Conservation (phyloP, 1,140 invertebrate genomes). For the Samia ricini region DNA sequence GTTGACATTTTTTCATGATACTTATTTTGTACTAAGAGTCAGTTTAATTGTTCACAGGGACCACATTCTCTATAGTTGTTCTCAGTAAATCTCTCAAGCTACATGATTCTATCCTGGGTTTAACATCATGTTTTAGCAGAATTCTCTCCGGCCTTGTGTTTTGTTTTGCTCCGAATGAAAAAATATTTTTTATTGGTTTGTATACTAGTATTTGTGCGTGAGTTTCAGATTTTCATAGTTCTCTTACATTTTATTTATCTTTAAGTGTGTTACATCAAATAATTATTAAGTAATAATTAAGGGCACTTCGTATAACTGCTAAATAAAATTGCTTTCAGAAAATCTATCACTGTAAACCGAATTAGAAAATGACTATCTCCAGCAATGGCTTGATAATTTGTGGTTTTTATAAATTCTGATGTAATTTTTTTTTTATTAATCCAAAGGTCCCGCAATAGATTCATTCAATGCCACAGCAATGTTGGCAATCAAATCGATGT, state of each 20-base stretch:
- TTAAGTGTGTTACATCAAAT: no score
- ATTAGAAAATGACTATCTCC: no score
- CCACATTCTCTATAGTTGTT: slow-evolving; percentile 6
- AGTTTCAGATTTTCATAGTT: no score
- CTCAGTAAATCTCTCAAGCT: slow-evolving; percentile 36
- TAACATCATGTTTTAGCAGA: slow-evolving; percentile 28
- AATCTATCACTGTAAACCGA: no score
- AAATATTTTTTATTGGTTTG: slow-evolving; percentile 1
- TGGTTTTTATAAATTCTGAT: background rate
- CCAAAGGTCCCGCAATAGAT: slow-evolving; percentile 66
- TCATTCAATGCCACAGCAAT: slow-evolving; percentile 73
- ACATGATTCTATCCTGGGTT: slow-evolving; percentile 35
- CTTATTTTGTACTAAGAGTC: background rate
- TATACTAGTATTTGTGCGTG: no score
- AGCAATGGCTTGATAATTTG: no score
- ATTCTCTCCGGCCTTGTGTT: slow-evolving; percentile 24
- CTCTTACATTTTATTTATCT: no score
- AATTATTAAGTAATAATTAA: no score
- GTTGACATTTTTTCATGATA: no score
- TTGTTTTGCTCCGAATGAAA: slow-evolving; percentile 3
- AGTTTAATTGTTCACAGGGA: slow-evolving; percentile 3
- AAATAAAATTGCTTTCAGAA: no score
- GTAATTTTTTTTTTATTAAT: background rate
- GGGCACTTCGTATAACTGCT: no score
- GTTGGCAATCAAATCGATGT: slow-evolving; percentile 67